Evolutionary conservation across 2,113 vertebrate species (phyloP), one percentile per base, ranked within the genome.

Genomic region (Pollimyrus isidori): DNA sequence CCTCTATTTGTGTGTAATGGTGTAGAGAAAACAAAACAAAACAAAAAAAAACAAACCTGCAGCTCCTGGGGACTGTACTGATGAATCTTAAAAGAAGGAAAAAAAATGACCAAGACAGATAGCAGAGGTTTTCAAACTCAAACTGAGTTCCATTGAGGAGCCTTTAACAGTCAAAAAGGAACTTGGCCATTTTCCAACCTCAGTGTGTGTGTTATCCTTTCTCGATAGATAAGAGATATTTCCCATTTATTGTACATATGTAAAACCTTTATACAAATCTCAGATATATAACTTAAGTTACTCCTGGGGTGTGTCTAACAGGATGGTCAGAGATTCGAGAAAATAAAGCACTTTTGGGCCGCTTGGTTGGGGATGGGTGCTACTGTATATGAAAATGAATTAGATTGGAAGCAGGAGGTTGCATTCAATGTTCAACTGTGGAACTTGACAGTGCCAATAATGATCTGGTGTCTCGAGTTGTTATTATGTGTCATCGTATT

Each of bases 161-260:
- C 13, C 26, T 87, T 53, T 53, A 19, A 17, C 48, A 56, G 26
- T 39, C 46, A 53, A 30, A 26, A 62, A 76, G 21, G n/a, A 49
- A 88, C 2, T 30, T 21, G 26, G 65, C 85, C n/a, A 19, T 69
- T 35, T 49, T 35, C n/a, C 45, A 49, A 46, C 46, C 65, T 87
- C 56, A 86, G 45, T 65, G n/a, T 21, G 45, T 76, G 48, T 42
- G 30, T 42, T 23, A 10, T 53, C 73, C 73, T 83, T 49, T 73
- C 49, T 82, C 26, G 13, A 21, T 45, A 39, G 56, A 87, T 87
- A 56, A 35, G 35, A 35, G 15, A 50, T 7, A 82, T 82, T 89
- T 73, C 73, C 69, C 49, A 13, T 83, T 10, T 30, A 45, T 39
- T 89, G 73, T 89, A 89, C 49, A 83, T 76, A 89, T n/a, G 26